Evolutionary conservation across 2,888 invertebrate genomes (phyloP).

Genomic region (Cotesia congregata): DNA sequence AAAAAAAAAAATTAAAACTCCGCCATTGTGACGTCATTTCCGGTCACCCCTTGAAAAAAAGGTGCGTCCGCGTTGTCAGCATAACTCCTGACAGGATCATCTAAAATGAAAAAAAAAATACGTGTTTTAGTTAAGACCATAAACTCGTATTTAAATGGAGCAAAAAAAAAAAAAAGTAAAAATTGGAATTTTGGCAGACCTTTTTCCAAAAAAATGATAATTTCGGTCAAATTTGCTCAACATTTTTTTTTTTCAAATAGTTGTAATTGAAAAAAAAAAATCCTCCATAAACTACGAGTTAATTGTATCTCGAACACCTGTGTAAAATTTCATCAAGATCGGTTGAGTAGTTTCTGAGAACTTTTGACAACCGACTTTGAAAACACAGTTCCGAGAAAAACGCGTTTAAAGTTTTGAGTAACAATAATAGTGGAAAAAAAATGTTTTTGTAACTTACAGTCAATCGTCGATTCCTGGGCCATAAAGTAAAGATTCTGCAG

Average conservation of each 20-base stretch:
- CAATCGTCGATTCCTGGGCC: constrained; percentile 51
- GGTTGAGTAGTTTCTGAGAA: constrained; percentile 44
- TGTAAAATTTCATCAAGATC: constrained; percentile 43
- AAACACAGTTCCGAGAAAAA: constrained; percentile 42
- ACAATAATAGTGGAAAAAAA: constrained; percentile 18
- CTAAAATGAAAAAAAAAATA: too few species aligned
- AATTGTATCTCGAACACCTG: constrained; percentile 42
- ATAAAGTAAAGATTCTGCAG: constrained; percentile 50
- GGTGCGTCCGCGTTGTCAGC: too few species aligned
- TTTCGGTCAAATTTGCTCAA: constrained; percentile 29
- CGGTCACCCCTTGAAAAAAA: too few species aligned
- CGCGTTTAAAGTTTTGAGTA: constrained; percentile 46
- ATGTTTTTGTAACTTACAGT: constrained; percentile 44
- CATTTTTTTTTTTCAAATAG: constrained; percentile 35
- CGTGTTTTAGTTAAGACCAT: not conserved
- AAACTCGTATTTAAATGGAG: constrained; percentile 33
- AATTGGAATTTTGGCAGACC: constrained; percentile 39
- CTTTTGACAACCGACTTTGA: constrained; percentile 42
- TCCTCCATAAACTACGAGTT: constrained; percentile 24
- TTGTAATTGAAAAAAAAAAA: constrained; percentile 44
- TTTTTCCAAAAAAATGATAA: constrained; percentile 22
- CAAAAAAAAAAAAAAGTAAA: constrained; percentile 32
- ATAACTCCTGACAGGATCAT: too few species aligned
- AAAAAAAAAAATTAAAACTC: too few species aligned
- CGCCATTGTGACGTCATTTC: too few species aligned